Conservation (phyloP, 53 echinoderm and acorn worm species). For the Luidia sarsii region DNA sequence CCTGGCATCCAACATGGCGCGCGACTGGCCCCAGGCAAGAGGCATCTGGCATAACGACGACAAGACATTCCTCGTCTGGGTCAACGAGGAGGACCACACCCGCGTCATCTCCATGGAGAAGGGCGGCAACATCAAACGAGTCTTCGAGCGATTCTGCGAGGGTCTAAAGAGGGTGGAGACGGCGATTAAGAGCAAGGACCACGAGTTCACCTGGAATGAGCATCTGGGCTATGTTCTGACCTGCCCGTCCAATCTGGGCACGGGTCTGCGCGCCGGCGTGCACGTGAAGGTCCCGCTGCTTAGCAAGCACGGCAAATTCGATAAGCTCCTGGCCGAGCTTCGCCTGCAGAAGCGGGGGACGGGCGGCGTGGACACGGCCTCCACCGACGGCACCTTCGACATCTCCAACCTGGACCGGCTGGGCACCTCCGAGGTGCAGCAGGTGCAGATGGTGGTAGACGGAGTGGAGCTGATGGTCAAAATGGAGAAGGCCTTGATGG, state of each 20-base stretch:
- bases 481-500: constrained; percentile 85
- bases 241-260: constrained; percentile 96
- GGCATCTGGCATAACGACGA: constrained; percentile 95
- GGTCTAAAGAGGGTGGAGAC: constrained; percentile 83
- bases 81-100: constrained; percentile 95
- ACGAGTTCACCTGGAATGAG: constrained; percentile 97
- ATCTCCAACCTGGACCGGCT: constrained; percentile 93
- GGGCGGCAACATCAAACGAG: constrained; percentile 90
- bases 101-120: constrained; percentile 96
- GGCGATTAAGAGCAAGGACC: constrained; percentile 72
- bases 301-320: constrained; percentile 78
- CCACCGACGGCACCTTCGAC: constrained; percentile 97
- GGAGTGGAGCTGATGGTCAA: constrained; percentile 81
- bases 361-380: constrained; percentile 95
- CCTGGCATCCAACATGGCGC: constrained; percentile 84
- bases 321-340: constrained; percentile 64
- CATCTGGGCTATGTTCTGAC: constrained; percentile 91
- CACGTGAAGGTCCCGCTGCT: constrained; percentile 89
- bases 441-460: constrained; percentile 80
- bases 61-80: constrained; percentile 91
- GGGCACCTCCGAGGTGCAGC: constrained; percentile 86
- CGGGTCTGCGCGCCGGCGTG: constrained; percentile 92
- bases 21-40: constrained; percentile 94
- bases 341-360: constrained; percentile 92
- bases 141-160: constrained; percentile 87